These are phyloP conservation scores for Muscicapa striata DNA, from an alignment of 2,797 vertebrate species.

Conservation along the genomic window DNA sequence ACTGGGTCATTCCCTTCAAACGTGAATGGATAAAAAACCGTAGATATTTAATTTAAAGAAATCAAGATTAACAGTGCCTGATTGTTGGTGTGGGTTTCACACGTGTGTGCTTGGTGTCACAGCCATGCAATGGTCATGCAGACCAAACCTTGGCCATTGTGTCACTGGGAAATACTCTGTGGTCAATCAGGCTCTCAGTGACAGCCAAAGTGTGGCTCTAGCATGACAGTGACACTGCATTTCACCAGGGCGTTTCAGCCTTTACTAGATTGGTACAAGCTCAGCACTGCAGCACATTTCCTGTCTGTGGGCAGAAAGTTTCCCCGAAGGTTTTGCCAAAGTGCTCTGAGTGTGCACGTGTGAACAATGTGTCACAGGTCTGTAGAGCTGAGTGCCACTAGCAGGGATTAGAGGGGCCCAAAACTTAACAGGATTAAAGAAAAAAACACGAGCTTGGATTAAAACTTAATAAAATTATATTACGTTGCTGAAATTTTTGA, in stretches of 20 bases:
- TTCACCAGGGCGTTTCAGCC: background rate
- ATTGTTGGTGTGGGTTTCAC: background rate
- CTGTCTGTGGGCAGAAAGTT: background rate
- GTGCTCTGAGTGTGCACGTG: accelerated
- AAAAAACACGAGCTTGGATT: background rate
- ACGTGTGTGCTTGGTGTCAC: background rate
- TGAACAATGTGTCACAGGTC: accelerated
- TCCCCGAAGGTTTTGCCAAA: accelerated
- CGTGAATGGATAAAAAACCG: background rate
- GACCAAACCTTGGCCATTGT: accelerated
- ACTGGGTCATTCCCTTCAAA: background rate
- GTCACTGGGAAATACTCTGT: accelerated
- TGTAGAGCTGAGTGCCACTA: background rate
- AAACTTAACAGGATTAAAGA: background rate
- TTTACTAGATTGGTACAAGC: background rate
- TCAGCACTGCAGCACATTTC: accelerated
- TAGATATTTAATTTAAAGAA: background rate
- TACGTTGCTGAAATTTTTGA: background rate
- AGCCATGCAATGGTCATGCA: background rate
- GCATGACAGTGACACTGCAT: accelerated
- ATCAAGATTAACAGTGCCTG: background rate
- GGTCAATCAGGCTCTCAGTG: background rate
- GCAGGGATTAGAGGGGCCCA: background rate
- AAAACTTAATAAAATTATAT: background rate
- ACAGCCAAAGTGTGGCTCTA: background rate